Evolutionary conservation across 2,888 invertebrate genomes (phyloP).

Genomic region (Ctenicera cuprea): DNA sequence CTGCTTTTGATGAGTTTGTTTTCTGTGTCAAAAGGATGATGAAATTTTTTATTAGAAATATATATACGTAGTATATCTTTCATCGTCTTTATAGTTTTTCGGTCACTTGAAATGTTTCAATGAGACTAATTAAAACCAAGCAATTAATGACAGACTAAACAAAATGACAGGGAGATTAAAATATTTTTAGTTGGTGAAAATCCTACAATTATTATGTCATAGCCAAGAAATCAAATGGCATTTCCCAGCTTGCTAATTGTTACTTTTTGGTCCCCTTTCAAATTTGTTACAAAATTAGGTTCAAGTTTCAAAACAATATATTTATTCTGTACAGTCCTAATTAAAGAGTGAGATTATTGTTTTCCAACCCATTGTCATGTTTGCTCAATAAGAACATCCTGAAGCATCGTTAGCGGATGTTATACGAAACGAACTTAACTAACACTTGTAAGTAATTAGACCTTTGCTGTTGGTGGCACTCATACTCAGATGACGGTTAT

Average conservation of each 20-base stretch:
- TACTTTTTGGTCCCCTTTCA: too few species aligned
- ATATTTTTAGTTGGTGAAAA: too few species aligned
- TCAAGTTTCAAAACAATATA: background rate
- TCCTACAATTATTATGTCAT: too few species aligned
- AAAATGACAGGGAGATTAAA: too few species aligned
- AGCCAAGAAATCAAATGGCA: too few species aligned
- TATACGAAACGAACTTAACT: slow-evolving; percentile 17
- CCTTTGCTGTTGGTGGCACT: slow-evolving; percentile 38
- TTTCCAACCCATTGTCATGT: slow-evolving; percentile 15
- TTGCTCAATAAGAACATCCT: slow-evolving; percentile 18
- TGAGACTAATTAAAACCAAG: background rate
- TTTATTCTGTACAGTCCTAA: slow-evolving; percentile 7
- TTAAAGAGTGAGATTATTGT: slow-evolving; percentile 1
- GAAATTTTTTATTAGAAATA: slow-evolving; percentile 65
- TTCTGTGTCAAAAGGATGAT: slow-evolving; percentile 67
- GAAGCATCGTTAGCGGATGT: slow-evolving; percentile 24
- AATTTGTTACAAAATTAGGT: too few species aligned
- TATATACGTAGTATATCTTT: slow-evolving; percentile 31
- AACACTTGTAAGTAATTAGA: slow-evolving; percentile 46
- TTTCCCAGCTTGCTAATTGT: too few species aligned
- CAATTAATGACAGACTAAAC: background rate
- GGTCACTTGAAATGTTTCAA: background rate
- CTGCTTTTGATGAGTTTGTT: slow-evolving; percentile 68
- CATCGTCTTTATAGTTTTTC: background rate
- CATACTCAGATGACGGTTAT: slow-evolving; percentile 51